These are phyloP conservation scores for Nemoura dubitans DNA, from an alignment of 2,888 invertebrate species.

Conservation along the genomic window DNA sequence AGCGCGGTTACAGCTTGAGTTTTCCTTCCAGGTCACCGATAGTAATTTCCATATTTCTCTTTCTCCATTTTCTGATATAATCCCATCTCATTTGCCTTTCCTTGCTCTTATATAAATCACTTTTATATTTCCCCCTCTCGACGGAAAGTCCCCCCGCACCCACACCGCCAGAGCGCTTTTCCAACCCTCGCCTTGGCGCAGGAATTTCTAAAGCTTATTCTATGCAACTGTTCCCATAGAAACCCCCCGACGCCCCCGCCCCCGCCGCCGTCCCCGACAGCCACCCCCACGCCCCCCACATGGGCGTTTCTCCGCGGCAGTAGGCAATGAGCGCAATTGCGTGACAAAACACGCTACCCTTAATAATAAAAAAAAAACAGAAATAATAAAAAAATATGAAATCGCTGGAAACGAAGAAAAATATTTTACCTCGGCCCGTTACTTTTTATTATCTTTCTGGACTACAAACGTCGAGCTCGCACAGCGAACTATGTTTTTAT, in stretches of 20 bases:
- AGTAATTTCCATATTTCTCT: slow-evolving; percentile 19
- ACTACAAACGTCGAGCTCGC: neutral
- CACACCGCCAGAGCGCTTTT: slow-evolving; percentile 35
- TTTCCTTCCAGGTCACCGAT: neutral
- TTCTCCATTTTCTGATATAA: slow-evolving; percentile 13
- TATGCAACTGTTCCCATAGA: slow-evolving; percentile 46
- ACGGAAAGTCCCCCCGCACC: slow-evolving; percentile 10
- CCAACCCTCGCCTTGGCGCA: slow-evolving; percentile 41
- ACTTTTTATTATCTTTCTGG: slow-evolving; percentile 44
- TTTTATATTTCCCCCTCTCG: slow-evolving; percentile 44
- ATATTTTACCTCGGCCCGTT: slow-evolving; percentile 44
- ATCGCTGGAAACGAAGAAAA: slow-evolving; percentile 46
- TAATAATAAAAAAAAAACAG: slow-evolving; percentile 37
- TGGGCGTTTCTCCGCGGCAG: slow-evolving; percentile 46
- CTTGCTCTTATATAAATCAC: slow-evolving; percentile 46
- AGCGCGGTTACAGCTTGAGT: neutral
- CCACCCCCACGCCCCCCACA: slow-evolving; percentile 34
- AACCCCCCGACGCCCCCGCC: slow-evolving; percentile 43
- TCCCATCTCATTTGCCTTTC: slow-evolving; percentile 1
- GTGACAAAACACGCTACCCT: slow-evolving; percentile 44
- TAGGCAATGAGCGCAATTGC: slow-evolving; percentile 42
- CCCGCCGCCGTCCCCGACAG: slow-evolving; percentile 40
- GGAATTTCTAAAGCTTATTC: slow-evolving; percentile 50
- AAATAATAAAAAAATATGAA: slow-evolving; percentile 47
- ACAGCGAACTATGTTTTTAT: neutral